Evolutionary conservation across 2,797 vertebrate species (phyloP).

Genomic region (Lemur catta): DNA sequence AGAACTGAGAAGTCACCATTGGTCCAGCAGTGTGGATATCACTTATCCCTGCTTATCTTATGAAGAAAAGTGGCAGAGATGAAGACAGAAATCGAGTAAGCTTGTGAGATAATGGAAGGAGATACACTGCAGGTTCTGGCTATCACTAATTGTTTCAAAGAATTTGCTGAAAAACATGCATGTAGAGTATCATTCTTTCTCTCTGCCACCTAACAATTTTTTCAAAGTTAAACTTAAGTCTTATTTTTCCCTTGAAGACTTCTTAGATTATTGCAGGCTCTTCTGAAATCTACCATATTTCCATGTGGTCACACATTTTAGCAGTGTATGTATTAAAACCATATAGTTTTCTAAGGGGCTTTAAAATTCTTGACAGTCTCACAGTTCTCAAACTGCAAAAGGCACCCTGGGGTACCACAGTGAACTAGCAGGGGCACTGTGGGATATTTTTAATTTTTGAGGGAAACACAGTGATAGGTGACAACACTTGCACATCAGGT

Average conservation of each 20-base stretch:
- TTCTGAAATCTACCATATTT: not conserved
- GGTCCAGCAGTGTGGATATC: no score
- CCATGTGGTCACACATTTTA: not conserved
- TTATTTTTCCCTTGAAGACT: not conserved
- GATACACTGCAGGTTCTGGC: not conserved
- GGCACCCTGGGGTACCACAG: not conserved
- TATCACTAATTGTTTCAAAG: no score
- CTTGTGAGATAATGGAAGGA: not conserved
- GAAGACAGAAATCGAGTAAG: not conserved
- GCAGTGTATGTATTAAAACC: not conserved
- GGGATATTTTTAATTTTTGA: conserved; percentile 3
- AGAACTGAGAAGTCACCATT: not conserved
- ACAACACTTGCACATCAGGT: not conserved
- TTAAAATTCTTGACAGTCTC: not conserved
- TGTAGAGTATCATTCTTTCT: not conserved
- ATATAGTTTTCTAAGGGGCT: not conserved
- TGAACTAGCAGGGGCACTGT: not conserved
- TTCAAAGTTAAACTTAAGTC: not conserved
- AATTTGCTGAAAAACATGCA: no score
- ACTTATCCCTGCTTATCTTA: not conserved
- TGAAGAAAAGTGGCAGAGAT: not conserved
- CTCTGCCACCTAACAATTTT: not conserved
- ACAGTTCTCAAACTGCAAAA: not conserved
- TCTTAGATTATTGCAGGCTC: not conserved
- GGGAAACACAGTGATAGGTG: not conserved